phyloP scores from a whole-genome alignment of 1,140 invertebrate genomes.

The Probaryconus sp. region DNA sequence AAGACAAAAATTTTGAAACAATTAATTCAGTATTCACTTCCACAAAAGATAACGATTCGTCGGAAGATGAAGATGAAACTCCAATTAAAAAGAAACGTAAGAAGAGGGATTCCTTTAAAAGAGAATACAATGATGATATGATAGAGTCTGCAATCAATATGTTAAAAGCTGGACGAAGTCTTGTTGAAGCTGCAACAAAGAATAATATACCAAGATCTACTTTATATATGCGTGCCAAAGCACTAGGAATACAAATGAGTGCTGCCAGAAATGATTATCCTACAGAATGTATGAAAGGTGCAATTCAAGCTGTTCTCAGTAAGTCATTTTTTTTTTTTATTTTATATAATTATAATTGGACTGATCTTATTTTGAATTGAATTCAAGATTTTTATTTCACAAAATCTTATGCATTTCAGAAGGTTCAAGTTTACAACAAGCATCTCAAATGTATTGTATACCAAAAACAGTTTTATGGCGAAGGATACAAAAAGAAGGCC shows the following conservation, averaged over 20 bases:
- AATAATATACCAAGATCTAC: conserved; percentile 77
- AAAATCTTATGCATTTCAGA: conserved; percentile 61
- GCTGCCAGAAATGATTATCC: conserved; percentile 76
- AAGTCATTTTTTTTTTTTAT: conserved; percentile 34
- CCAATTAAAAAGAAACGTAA: conserved; percentile 66
- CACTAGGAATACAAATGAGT: conserved; percentile 72
- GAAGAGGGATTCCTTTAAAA: conserved; percentile 67
- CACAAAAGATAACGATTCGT: no score
- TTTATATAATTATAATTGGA: conserved; percentile 5
- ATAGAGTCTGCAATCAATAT: conserved; percentile 74
- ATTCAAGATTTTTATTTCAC: no score
- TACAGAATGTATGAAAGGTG: conserved; percentile 74
- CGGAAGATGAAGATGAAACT: neutral
- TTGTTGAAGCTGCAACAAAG: conserved; percentile 73
- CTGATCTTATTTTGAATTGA: no score
- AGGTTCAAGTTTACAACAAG: conserved; percentile 77
- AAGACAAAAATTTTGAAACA: no score
- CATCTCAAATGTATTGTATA: conserved; percentile 78
- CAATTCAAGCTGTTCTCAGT: conserved; percentile 76
- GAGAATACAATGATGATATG: conserved; percentile 74
- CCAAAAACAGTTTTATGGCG: conserved; percentile 82
- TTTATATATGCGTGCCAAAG: conserved; percentile 76
- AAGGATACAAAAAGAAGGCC: conserved; percentile 79
- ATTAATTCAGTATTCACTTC: no score
- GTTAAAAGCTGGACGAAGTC: conserved; percentile 70